Base-by-base conservation (phyloP, 2,797 vertebrate species). In the Ctenosaura bakeri region DNA sequence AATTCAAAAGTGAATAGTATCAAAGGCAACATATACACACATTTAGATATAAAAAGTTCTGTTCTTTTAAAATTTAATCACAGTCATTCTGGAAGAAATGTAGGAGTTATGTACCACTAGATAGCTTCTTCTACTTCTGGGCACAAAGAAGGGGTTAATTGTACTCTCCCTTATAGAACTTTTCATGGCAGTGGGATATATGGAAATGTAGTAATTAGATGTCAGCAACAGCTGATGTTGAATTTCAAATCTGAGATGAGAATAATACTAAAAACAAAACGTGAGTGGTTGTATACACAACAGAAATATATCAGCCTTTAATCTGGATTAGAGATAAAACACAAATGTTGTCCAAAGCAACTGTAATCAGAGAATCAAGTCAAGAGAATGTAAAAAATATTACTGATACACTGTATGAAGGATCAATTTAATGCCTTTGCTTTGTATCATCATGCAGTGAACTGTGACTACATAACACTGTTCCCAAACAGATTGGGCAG, bases 281-380 rank as follows among this genome's bases (percentile, higher is more conserved):
- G 18, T 32, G 78, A 71, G 1, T 0, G 20, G 12, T 24, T 59
- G 6, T 89, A n/a, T 46, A 35, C 91, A 54, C 54, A 1, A 35
- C 38, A 77, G 8, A 86, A 3, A 0, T 54, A 2, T 86, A 22
- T 90, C 92, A 64, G 6, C 69, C 29, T 5, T 90, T 77, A 26
- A 35, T 20, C 24, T 82, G 35, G 6, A 7, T 83, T 89, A 76
- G 87, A 92, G 91, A 42, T 46, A 87, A 89, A 94, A 89, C 26
- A 62, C 38, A 13, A 6, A 2, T 22, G 7, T 46, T 82, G 9
- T 69, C 86, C 0, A 0, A 29, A 76, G 20, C 76, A 22, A 62
- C 38, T 78, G 20, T 7, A 56, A 52, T 73, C 38, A 82, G 66
- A 35, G 52, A 73, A 46, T 73, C n/a, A 73, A 59, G 16, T 4